Evolutionary conservation across 2,888 invertebrate species (phyloP).

Genomic region (Sphaerophoria rueppellii): DNA sequence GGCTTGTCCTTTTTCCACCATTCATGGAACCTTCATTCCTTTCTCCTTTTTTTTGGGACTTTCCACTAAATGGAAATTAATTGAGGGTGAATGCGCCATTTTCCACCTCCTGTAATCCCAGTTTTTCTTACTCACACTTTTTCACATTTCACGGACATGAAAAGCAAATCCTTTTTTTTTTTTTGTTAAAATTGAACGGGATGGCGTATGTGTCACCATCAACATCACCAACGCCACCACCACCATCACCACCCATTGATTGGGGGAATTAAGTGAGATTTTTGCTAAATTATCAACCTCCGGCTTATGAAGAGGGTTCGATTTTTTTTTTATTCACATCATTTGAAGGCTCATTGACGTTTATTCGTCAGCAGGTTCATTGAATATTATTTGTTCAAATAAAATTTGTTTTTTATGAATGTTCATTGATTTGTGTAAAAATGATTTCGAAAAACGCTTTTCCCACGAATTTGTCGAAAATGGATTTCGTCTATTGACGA

Average conservation of each 20-base stretch:
- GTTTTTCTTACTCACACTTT: conserved; percentile 35
- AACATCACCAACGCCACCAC: conserved; percentile 29
- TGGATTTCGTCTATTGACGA: conserved; percentile 38
- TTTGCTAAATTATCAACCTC: conserved; percentile 64
- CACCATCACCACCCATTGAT: conserved; percentile 53
- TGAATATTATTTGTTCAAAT: neutral
- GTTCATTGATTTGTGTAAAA: conserved; percentile 60
- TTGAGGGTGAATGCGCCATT: conserved; percentile 68
- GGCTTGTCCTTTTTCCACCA: conserved; percentile 44
- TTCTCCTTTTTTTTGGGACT: conserved; percentile 28
- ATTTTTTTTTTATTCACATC: conserved; percentile 20
- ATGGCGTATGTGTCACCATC: conserved; percentile 29
- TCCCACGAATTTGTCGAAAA: conserved; percentile 69
- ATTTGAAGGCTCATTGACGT: conserved; percentile 57
- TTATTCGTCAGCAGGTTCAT: conserved; percentile 65
- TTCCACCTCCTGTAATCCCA: conserved; percentile 65
- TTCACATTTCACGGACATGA: conserved; percentile 5
- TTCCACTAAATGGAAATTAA: conserved; percentile 65
- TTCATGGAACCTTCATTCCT: conserved; percentile 7
- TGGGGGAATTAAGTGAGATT: conserved; percentile 69
- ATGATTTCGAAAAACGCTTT: conserved; percentile 65
- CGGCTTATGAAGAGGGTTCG: conserved; percentile 46
- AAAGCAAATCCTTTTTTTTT: conserved; percentile 54
- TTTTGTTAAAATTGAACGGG: conserved; percentile 7
- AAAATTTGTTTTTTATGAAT: conserved; percentile 16